phyloP scores from a whole-genome alignment of 2,113 vertebrate species.

The Lutjanus erythropterus region DNA sequence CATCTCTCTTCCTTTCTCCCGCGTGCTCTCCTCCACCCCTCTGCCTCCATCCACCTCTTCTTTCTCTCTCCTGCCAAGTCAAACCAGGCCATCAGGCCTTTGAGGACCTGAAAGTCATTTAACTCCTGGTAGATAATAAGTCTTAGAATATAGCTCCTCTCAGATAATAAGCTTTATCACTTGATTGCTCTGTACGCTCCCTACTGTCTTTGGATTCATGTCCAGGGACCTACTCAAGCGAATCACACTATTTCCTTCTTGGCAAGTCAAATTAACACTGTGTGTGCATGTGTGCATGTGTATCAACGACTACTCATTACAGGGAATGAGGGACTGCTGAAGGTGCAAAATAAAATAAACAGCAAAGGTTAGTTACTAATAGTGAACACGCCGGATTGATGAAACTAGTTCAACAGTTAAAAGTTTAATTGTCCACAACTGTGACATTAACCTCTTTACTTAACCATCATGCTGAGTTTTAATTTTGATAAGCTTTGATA shows the following conservation, averaged over 20 bases:
- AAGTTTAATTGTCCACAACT: constrained; percentile 39
- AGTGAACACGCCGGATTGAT: constrained; percentile 24
- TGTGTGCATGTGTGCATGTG: constrained; percentile 26
- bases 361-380: constrained; percentile 54
- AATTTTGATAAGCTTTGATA: constrained; percentile 48
- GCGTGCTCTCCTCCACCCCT: constrained; percentile 3
- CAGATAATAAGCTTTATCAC: constrained; percentile 85
- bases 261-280: constrained; percentile 78
- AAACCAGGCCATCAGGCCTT: constrained; percentile 83
- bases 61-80: constrained; percentile 69
- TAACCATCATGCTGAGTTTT: constrained; percentile 42
- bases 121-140: constrained; percentile 84
- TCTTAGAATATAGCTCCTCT: constrained; percentile 83
- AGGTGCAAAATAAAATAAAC: constrained; percentile 67
- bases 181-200: constrained; percentile 83
- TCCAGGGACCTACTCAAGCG: constrained; percentile 80
- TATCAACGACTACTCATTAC: constrained; percentile 43
- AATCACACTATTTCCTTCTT: constrained; percentile 81
- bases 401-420: constrained; percentile 42
- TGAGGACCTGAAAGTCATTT: constrained; percentile 84
- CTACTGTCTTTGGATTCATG: constrained; percentile 83
- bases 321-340: constrained; percentile 60
- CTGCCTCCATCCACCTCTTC: constrained; percentile 45
- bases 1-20: not conserved
- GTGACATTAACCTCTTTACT: constrained; percentile 54